Conservation (phyloP, 2,797 vertebrate genomes). For the Myotis daubentonii region DNA sequence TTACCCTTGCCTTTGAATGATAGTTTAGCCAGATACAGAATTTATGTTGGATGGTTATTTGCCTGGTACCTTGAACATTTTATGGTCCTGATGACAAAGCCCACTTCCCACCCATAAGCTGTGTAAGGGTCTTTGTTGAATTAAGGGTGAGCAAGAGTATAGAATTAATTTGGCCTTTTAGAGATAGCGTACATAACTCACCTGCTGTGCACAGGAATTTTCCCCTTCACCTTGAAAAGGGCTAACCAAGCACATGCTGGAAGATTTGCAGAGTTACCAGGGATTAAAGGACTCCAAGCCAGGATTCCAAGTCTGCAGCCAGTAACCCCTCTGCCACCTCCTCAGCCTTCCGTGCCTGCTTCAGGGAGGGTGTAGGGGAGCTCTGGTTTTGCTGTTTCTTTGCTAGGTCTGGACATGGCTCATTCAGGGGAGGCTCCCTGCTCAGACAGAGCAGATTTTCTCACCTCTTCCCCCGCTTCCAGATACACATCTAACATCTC, state of each 20-base stretch:
- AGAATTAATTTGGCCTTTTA: neutral
- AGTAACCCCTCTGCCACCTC: neutral
- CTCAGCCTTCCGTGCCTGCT: neutral
- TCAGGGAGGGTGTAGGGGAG: fast-evolving
- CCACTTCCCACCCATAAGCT: neutral
- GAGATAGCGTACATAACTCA: neutral
- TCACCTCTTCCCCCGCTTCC: neutral
- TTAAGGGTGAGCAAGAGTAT: neutral
- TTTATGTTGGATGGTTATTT: neutral
- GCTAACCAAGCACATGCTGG: neutral
- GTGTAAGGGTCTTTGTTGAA: neutral
- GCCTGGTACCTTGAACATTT: neutral
- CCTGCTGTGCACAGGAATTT: fast-evolving
- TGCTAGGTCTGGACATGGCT: neutral
- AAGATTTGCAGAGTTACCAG: neutral
- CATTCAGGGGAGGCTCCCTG: neutral
- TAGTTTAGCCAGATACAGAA: slow-evolving; percentile 10
- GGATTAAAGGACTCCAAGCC: neutral
- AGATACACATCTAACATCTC: neutral
- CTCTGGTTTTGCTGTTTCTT: neutral
- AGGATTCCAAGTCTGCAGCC: neutral
- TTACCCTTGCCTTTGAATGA: neutral
- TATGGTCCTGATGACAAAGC: neutral
- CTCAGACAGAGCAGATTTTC: neutral
- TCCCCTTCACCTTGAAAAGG: neutral